Evolutionary conservation across 2,113 vertebrate species (phyloP), one percentile per base, ranked within the genome.

Genomic region (Burhinus bistriatus): DNA sequence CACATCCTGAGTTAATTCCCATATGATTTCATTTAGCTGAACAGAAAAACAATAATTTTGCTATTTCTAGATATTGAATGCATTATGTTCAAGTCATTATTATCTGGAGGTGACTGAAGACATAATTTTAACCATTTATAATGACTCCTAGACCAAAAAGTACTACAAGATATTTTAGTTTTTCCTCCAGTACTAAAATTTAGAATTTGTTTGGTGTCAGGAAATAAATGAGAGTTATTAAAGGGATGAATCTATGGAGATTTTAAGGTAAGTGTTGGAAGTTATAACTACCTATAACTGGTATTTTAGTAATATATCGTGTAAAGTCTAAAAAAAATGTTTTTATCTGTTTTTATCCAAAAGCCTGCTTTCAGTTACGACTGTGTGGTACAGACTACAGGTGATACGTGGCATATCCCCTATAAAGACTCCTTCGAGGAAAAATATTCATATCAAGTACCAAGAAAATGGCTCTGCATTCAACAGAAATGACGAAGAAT

Each of bases 401-500:
- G 96, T 47, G 96, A 96, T 64, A 98, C 99, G 0, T 99, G 99
- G 99, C 99, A 99, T 89, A 97, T 99, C 87, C 99, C 99, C 15
- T 99, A 99, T n/a, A 99, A 99, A 86, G 98, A 98, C 75, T 73
- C 95, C 27, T 95, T 96, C 38, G 97, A 98, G 36, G 98, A 99
- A 96, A 98, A 99, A 96, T 97, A 97, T 36, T 98, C 98, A 6
- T 99, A 98, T 73, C 97, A 98, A 98, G 98, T 99, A 11, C 99
- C 99, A 29, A 98, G 98, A 73, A 98, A 97, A 69, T 99, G 99
- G 99, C 98, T 99, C 52, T 99, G 99, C 95, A 97, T 99, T 89
- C 98, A 95, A 30, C 98, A 91, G 73, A 93, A 96, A 52, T 30
- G 16, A 55, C 73, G 77, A 95, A 93, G 47, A 71, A 80, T 62